Evolutionary conservation across 2,113 vertebrate species (phyloP).

Genomic region (Maccullochella peelii): DNA sequence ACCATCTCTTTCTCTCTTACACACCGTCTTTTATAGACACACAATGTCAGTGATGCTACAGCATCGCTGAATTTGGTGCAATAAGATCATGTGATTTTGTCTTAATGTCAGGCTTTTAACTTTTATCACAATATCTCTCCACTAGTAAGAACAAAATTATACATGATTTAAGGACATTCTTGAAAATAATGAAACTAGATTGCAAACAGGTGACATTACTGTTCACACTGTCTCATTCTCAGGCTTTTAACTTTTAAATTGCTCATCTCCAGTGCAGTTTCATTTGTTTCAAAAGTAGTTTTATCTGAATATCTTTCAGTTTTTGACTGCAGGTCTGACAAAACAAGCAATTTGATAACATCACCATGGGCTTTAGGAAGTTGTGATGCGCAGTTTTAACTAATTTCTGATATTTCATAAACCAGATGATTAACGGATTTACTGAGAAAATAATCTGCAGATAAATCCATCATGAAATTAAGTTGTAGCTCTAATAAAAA

Average conservation of each 20-base stretch:
- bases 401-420: not conserved
- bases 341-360: not conserved
- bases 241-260: not conserved
- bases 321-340: not conserved
- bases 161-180: not conserved
- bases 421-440: not conserved
- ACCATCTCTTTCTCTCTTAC: not conserved
- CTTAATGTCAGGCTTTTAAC: not conserved
- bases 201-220: not conserved
- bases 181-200: not conserved
- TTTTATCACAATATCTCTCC: not conserved
- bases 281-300: not conserved
- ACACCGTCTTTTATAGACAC: not conserved
- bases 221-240: no score
- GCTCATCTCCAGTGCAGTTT: not conserved
- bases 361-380: not conserved
- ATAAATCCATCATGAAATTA: not conserved
- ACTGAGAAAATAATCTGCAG: not conserved
- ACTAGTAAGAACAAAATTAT: not conserved
- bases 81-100: slow-evolving; percentile 26
- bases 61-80: slow-evolving; percentile 9
- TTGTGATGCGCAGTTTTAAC: not conserved
- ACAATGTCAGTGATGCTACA: slow-evolving; percentile 4
- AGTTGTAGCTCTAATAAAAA: not conserved
- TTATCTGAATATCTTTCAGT: not conserved